These are phyloP conservation scores for Caranx melampygus DNA, from an alignment of 2,113 vertebrate genomes.

Conservation along the genomic window DNA sequence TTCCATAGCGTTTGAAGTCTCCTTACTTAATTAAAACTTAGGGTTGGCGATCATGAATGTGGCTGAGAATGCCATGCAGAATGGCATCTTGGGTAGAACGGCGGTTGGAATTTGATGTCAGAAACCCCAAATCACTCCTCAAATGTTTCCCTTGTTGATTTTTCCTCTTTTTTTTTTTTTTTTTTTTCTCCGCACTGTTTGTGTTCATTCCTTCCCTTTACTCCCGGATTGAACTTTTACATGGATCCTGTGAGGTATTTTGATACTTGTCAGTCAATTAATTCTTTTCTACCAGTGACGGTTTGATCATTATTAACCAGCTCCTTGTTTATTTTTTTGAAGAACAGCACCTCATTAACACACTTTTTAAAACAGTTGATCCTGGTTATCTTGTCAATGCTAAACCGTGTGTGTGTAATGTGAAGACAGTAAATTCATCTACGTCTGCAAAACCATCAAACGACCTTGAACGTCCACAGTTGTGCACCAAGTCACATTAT, in stretches of 20 bases:
- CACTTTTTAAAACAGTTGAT: no score
- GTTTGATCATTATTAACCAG: not conserved
- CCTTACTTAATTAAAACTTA: slow-evolving; percentile 70
- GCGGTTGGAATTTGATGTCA: slow-evolving; percentile 58
- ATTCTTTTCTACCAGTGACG: not conserved
- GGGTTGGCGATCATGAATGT: slow-evolving; percentile 65
- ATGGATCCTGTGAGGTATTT: slow-evolving; percentile 11
- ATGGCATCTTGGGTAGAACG: slow-evolving; percentile 64
- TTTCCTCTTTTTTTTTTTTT: slow-evolving; percentile 12
- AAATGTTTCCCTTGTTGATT: slow-evolving; percentile 47
- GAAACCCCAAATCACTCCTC: slow-evolving; percentile 65
- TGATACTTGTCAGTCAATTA: slow-evolving; percentile 16
- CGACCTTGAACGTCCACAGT: not conserved
- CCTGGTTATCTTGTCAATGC: no score
- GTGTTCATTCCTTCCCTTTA: slow-evolving; percentile 25
- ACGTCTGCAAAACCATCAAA: not conserved
- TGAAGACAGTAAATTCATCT: no score
- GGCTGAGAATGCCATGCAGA: slow-evolving; percentile 62
- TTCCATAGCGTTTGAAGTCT: slow-evolving; percentile 65
- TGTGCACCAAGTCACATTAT: not conserved
- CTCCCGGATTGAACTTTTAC: slow-evolving; percentile 30
- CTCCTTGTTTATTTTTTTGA: no score
- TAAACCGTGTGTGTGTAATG: no score
- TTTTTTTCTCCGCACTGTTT: slow-evolving; percentile 16
- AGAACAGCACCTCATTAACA: no score